Evolutionary conservation across 2,888 invertebrate species (phyloP).

Genomic region (Tuta absoluta): DNA sequence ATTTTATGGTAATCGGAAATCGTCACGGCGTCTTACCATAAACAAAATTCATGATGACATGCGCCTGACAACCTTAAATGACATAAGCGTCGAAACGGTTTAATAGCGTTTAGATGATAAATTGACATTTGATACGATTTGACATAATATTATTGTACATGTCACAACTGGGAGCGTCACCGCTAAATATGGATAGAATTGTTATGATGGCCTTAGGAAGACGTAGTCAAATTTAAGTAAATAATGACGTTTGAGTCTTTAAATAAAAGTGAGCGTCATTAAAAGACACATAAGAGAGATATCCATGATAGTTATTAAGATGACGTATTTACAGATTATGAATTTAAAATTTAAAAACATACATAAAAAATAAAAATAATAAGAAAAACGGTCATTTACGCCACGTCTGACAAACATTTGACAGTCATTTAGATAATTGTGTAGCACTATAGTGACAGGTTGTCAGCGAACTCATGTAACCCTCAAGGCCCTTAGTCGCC

Average conservation of each 20-base stretch:
- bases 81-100: constrained; percentile 9
- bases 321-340: too few species aligned
- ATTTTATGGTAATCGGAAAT: constrained; percentile 9
- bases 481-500: too few species aligned
- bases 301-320: too few species aligned
- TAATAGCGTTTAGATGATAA: not conserved
- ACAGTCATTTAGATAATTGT: too few species aligned
- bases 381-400: too few species aligned
- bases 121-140: constrained; percentile 12
- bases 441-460: too few species aligned
- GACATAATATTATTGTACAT: constrained; percentile 17
- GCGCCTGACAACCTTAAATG: constrained; percentile 8
- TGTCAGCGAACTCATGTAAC: too few species aligned
- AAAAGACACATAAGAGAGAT: not conserved
- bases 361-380: too few species aligned
- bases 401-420: too few species aligned
- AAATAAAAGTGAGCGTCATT: not conserved
- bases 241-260: constrained; percentile 12
- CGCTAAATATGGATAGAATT: not conserved
- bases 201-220: not conserved
- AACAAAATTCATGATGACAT: not conserved
- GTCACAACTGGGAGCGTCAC: constrained; percentile 1
- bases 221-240: not conserved
- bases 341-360: too few species aligned
- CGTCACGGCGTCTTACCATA: constrained; percentile 4